Percentiles rank a stretch among this genome's conserved stretches.
phyloP scores from a whole-genome alignment of 37 sponge, comb jelly and placozoan genomes.

The Crambe crambe region DNA sequence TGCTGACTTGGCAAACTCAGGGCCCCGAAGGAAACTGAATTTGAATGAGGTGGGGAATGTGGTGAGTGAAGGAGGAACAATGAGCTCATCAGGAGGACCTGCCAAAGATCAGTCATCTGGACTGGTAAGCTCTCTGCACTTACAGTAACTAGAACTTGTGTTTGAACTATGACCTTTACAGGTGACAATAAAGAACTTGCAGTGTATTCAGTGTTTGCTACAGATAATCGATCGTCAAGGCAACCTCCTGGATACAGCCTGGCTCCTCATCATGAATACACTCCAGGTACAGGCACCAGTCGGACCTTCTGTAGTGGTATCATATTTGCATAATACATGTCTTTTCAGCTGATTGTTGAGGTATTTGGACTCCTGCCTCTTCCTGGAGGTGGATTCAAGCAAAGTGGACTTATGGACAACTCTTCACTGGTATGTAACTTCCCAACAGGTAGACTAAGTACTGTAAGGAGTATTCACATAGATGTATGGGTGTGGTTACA shows the following conservation, averaged over 20 bases:
- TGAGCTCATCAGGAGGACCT: not conserved
- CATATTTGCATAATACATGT: not conserved
- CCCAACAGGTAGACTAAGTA: not conserved
- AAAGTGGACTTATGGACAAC: constrained; percentile 35
- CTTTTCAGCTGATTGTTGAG: constrained; percentile 36
- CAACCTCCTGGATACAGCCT: constrained; percentile 75
- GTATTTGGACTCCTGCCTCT: constrained; percentile 33
- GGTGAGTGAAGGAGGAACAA: not conserved
- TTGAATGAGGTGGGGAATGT: not conserved
- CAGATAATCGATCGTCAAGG: constrained; percentile 88
- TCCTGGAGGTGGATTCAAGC: constrained; percentile 32
- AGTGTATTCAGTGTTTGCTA: constrained; percentile 84
- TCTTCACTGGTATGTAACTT: constrained; percentile 40
- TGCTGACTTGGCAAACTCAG: not conserved
- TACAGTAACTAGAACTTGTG: no score
- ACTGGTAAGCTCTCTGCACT: constrained; percentile 6
- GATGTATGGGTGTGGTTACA: no score
- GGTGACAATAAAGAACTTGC: constrained; percentile 84
- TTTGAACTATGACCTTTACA: no score
- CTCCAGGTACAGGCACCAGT: constrained; percentile 47
- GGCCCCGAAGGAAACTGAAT: constrained; percentile 6
- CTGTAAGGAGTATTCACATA: not conserved
- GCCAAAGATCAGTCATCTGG: constrained; percentile 1
- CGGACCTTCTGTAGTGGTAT: not conserved
- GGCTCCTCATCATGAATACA: constrained; percentile 80